phyloP scores from a whole-genome alignment of 2,888 invertebrate genomes.

The Campaea margaritaria region DNA sequence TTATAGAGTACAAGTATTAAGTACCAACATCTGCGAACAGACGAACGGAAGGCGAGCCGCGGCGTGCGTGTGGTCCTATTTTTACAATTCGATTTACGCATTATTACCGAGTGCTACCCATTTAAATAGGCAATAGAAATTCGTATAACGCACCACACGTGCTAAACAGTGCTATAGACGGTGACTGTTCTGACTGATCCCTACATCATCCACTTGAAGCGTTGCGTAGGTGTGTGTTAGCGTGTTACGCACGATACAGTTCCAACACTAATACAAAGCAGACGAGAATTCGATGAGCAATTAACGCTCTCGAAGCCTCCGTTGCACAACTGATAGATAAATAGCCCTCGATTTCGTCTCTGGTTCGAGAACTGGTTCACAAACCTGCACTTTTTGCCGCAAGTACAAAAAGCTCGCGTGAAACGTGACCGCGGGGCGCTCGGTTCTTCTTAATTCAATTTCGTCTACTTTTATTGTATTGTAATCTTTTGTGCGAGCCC shows the following conservation, averaged over 20 bases:
- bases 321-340: slow-evolving; percentile 53
- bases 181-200: slow-evolving; percentile 24
- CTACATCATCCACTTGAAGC: slow-evolving; percentile 38
- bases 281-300: slow-evolving; percentile 65
- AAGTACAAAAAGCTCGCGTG: slow-evolving; percentile 44
- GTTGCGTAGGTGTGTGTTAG: slow-evolving; percentile 29
- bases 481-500: slow-evolving; percentile 43
- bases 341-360: slow-evolving; percentile 51
- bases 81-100: slow-evolving; percentile 39
- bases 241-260: slow-evolving; percentile 33
- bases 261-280: slow-evolving; percentile 54
- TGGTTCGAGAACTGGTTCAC: slow-evolving; percentile 41
- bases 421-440: slow-evolving; percentile 51
- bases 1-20: slow-evolving; percentile 26
- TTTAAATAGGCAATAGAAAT: slow-evolving; percentile 41
- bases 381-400: slow-evolving; percentile 45
- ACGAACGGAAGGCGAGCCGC: slow-evolving; percentile 27
- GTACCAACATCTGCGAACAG: slow-evolving; percentile 26
- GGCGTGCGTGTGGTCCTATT: slow-evolving; percentile 44
- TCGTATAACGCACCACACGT: slow-evolving; percentile 36
- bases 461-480: slow-evolving; percentile 43
- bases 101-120: slow-evolving; percentile 37
- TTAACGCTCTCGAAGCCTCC: slow-evolving; percentile 61
- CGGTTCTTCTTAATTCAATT: slow-evolving; percentile 44
- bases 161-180: slow-evolving; percentile 24